phyloP scores from a whole-genome alignment of 2,888 invertebrate genomes.

The Priocnemis perturbator region DNA sequence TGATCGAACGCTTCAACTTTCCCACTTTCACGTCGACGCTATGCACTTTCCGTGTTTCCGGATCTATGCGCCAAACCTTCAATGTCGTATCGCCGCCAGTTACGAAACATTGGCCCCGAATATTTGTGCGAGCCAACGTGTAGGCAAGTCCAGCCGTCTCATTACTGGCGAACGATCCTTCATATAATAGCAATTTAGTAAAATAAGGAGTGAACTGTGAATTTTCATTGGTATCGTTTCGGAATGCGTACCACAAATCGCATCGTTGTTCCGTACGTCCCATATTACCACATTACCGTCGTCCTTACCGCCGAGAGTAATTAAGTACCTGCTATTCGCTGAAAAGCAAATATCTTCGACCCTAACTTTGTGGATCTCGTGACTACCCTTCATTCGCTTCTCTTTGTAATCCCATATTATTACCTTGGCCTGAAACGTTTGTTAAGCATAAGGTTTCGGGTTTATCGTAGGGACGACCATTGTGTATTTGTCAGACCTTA shows the following conservation, averaged over 20 bases:
- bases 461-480: background rate
- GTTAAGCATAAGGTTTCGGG: background rate
- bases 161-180: constrained; percentile 78
- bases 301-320: constrained; percentile 92
- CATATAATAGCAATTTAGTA: background rate
- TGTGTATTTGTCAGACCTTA: constrained; percentile 77
- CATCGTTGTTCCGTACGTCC: constrained; percentile 80
- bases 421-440: constrained; percentile 80
- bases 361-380: constrained; percentile 92
- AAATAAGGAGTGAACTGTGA: background rate
- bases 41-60: constrained; percentile 82
- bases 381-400: constrained; percentile 80
- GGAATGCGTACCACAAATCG: constrained; percentile 74
- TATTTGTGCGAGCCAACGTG: constrained; percentile 77
- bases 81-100: constrained; percentile 86
- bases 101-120: constrained; percentile 82
- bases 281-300: constrained; percentile 92
- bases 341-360: constrained; percentile 92
- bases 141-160: constrained; percentile 85
- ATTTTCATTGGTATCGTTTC: background rate
- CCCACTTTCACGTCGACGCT: constrained; percentile 86
- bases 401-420: constrained; percentile 91
- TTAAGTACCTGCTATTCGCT: constrained; percentile 86
- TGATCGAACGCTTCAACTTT: constrained; percentile 86
- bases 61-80: constrained; percentile 85